A percentile compares a stretch with the other conserved stretches of the same genome.
Conservation (phyloP, 2,888 invertebrate genomes). For the Steromphala cineraria region DNA sequence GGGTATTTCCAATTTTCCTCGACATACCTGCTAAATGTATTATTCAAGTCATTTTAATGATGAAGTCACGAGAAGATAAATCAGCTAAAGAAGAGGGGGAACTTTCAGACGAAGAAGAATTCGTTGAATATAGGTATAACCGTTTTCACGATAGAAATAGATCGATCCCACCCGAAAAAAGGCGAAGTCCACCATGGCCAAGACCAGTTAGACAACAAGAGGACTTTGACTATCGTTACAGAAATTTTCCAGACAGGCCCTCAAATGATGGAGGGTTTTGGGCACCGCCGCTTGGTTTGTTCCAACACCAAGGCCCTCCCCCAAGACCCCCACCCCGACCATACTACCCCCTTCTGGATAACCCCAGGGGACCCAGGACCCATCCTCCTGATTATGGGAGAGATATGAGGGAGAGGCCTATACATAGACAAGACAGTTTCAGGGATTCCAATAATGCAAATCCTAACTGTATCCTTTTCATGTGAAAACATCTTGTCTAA, state of each 20-base stretch:
- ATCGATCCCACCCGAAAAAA: neutral
- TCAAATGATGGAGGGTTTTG: neutral
- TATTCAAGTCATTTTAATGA: neutral
- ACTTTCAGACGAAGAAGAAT: slow-evolving; percentile 56
- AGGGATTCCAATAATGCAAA: neutral
- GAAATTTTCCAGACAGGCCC: neutral
- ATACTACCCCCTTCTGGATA: neutral
- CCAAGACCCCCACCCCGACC: neutral
- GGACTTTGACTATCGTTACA: neutral
- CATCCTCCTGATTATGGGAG: slow-evolving; percentile 9
- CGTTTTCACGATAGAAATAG: slow-evolving; percentile 8
- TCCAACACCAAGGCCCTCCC: neutral
- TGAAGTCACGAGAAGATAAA: neutral
- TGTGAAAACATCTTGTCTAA: neutral
- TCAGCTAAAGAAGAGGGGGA: slow-evolving; percentile 58
- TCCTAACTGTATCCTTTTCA: neutral
- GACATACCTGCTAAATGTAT: too few relatives aligned
- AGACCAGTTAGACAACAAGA: neutral
- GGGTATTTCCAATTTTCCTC: too few relatives aligned
- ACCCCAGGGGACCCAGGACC: neutral
- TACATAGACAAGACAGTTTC: neutral
- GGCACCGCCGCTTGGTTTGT: neutral
- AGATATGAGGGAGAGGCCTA: neutral
- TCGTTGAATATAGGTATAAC: slow-evolving; percentile 12
- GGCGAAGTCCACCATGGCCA: neutral